These are phyloP conservation scores for Cylindroiulus punctatus DNA, from an alignment of 2,888 invertebrate species.

Conservation along the genomic window DNA sequence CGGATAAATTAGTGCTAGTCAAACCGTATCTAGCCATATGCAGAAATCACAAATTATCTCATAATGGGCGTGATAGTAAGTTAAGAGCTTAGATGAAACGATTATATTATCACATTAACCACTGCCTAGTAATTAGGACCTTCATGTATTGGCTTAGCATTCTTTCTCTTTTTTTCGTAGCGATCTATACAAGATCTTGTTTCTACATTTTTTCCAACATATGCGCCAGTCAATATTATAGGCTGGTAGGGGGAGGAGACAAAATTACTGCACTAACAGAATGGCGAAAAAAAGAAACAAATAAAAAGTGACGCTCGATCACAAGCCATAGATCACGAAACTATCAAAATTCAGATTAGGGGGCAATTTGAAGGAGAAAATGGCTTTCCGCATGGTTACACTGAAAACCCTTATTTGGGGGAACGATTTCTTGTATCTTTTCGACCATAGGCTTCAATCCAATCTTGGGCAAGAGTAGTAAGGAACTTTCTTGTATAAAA, in stretches of 20 bases:
- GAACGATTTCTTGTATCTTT: not conserved
- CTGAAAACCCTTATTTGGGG: not conserved
- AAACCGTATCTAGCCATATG: not conserved
- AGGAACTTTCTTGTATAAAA: not conserved
- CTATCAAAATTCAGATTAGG: constrained; percentile 33
- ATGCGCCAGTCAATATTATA: not conserved
- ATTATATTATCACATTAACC: not conserved
- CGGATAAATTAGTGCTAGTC: not conserved
- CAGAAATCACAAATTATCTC: not conserved
- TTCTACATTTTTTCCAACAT: not conserved
- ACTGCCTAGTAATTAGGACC: not conserved
- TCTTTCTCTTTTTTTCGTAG: not conserved
- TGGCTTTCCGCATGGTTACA: not conserved
- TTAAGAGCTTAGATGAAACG: constrained; percentile 16
- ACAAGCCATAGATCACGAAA: not conserved
- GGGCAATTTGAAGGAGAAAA: constrained; percentile 24
- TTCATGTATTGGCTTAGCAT: not conserved
- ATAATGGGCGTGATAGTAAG: not conserved
- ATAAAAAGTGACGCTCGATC: not conserved
- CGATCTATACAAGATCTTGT: not conserved
- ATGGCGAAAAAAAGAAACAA: not conserved
- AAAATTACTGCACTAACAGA: not conserved
- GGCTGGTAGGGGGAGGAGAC: not conserved
- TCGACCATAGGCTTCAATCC: not conserved
- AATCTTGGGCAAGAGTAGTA: not conserved